A percentile compares a stretch with the other conserved stretches of the same genome.
phyloP scores from a whole-genome alignment of 2,888 invertebrate species.

The Pseudoips prasinana region DNA sequence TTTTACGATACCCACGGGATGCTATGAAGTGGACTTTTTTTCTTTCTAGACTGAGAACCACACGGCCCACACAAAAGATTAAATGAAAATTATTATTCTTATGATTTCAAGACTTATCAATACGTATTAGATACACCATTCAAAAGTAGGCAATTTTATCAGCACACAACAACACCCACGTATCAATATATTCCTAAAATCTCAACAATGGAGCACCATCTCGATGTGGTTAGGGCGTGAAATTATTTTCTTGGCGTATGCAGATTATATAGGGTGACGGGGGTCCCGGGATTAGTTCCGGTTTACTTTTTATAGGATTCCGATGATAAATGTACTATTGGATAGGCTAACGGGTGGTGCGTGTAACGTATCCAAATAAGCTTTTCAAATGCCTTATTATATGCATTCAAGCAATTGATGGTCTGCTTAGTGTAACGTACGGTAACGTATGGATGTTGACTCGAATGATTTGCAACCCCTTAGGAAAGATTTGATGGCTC shows the following conservation, averaged over 20 bases:
- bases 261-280: conserved; percentile 69
- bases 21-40: too few relatives aligned
- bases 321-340: conserved; percentile 75
- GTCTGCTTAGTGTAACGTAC: background rate
- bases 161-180: conserved; percentile 19
- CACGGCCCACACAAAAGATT: too few relatives aligned
- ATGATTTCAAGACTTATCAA: too few relatives aligned
- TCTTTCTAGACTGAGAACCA: too few relatives aligned
- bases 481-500: too few relatives aligned
- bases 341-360: conserved; percentile 73
- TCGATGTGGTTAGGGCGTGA: conserved; percentile 72
- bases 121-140: too few relatives aligned
- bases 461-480: too few relatives aligned
- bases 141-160: background rate
- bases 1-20: too few relatives aligned
- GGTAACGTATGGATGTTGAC: too few relatives aligned
- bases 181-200: conserved; percentile 41
- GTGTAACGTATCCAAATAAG: conserved; percentile 74
- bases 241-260: conserved; percentile 80
- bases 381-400: conserved; percentile 41
- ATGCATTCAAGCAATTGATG: conserved; percentile 33
- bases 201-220: conserved; percentile 55
- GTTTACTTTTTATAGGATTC: conserved; percentile 80
- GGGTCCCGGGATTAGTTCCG: conserved; percentile 70
- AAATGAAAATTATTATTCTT: too few relatives aligned